A percentile compares a stretch with the other conserved stretches of the same genome.
These are phyloP conservation scores for Tethea ocularis DNA, from an alignment of 2,888 invertebrate genomes.

Conservation along the genomic window DNA sequence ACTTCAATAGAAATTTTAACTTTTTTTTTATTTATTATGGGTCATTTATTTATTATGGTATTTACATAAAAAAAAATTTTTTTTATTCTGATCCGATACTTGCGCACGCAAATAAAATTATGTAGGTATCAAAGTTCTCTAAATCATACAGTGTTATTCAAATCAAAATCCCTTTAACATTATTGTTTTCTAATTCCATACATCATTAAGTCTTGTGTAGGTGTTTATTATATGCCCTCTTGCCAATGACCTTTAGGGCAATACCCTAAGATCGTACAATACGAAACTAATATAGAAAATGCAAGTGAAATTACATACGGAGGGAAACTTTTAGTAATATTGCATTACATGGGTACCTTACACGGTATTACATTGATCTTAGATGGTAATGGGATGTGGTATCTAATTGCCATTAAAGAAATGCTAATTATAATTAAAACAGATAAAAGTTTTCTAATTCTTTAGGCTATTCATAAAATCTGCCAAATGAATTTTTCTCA, in stretches of 20 bases:
- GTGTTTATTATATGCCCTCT: not conserved
- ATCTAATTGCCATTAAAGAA: not conserved
- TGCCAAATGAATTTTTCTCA: too few species aligned
- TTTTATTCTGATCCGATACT: too few species aligned
- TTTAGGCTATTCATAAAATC: too few species aligned
- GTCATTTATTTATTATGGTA: too few species aligned
- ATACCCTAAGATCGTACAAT: not conserved
- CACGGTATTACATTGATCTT: conserved; percentile 31
- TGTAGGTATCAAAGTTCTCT: not conserved
- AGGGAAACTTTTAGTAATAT: conserved; percentile 44
- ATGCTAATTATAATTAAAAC: too few species aligned
- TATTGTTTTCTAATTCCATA: not conserved
- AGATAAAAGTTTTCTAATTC: too few species aligned
- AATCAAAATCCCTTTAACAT: not conserved
- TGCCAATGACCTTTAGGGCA: not conserved
- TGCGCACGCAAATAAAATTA: too few species aligned
- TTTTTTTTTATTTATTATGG: too few species aligned
- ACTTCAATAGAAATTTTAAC: too few species aligned
- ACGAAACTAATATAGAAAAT: conserved; percentile 47
- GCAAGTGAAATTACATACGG: conserved; percentile 63
- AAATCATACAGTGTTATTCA: not conserved
- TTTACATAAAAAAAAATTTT: too few species aligned
- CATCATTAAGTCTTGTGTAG: not conserved
- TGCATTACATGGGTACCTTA: conserved; percentile 23
- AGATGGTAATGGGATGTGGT: conserved; percentile 16